phyloP scores from a whole-genome alignment of 2,797 vertebrate species.

The Anniella stebbinsi region DNA sequence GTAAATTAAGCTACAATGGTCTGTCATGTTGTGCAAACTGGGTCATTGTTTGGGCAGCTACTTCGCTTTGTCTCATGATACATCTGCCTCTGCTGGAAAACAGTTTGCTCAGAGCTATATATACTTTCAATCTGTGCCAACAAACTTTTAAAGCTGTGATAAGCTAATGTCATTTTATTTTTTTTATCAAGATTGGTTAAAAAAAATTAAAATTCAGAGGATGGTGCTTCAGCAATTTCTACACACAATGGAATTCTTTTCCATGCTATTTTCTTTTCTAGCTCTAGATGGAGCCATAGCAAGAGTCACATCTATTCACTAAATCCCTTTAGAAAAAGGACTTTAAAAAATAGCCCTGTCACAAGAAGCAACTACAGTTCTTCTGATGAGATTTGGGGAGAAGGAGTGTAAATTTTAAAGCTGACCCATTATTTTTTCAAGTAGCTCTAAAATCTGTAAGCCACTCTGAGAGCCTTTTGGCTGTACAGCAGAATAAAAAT shows the following conservation, averaged over 20 bases:
- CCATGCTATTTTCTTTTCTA: not conserved
- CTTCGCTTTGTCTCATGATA: not conserved
- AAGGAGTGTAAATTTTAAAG: not conserved
- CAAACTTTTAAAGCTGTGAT: not conserved
- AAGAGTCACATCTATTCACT: not conserved
- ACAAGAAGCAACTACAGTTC: not conserved
- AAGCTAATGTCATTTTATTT: not conserved
- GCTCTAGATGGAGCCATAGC: constrained; percentile 21
- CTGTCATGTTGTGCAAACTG: no score
- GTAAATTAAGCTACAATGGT: no score
- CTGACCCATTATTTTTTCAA: not conserved
- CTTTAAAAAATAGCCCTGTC: not conserved
- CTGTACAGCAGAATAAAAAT: no score
- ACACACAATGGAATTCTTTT: not conserved
- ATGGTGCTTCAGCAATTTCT: not conserved
- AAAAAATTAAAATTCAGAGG: not conserved
- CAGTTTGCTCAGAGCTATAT: no score
- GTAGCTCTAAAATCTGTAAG: not conserved
- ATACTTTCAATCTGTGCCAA: not conserved
- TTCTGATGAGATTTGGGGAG: not conserved
- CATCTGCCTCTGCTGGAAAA: not conserved
- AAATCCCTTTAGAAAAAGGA: not conserved
- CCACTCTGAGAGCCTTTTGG: not conserved
- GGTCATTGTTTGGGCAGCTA: no score
- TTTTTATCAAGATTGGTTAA: not conserved